Percentiles rank a stretch among this genome's conserved stretches.
These are phyloP conservation scores for Galerucella calmariensis DNA, from an alignment of 2,888 invertebrate species.

Conservation along the genomic window DNA sequence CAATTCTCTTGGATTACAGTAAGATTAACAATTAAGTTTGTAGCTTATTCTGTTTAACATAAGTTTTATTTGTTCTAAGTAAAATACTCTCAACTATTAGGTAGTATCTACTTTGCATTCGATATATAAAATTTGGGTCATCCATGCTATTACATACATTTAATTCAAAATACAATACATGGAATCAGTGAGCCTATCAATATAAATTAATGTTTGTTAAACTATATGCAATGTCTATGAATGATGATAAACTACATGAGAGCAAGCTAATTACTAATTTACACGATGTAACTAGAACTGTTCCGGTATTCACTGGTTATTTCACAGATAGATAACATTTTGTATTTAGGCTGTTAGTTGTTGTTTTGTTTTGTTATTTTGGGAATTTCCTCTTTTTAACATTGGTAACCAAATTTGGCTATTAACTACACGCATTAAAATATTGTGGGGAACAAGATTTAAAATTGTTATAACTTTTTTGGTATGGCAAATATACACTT, in stretches of 20 bases:
- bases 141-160: not conserved
- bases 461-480: too few relatives aligned
- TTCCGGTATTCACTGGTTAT: constrained; percentile 1
- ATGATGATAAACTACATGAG: not conserved
- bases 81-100: too few relatives aligned
- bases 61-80: too few relatives aligned
- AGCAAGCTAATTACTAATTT: not conserved
- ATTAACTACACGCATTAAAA: too few relatives aligned
- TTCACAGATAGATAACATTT: not conserved
- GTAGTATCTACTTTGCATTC: not conserved
- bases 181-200: not conserved
- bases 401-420: too few relatives aligned
- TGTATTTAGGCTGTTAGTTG: not conserved
- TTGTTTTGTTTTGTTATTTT: too few relatives aligned
- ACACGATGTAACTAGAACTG: constrained; percentile 8
- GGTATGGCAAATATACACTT: too few relatives aligned
- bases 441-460: too few relatives aligned
- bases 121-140: not conserved
- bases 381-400: too few relatives aligned
- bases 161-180: not conserved
- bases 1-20: not conserved
- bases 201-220: not conserved
- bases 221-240: not conserved
- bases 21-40: too few relatives aligned
- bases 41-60: too few relatives aligned